Conservation (phyloP, 1,140 invertebrate genomes). For the Lucilia cuprina region DNA sequence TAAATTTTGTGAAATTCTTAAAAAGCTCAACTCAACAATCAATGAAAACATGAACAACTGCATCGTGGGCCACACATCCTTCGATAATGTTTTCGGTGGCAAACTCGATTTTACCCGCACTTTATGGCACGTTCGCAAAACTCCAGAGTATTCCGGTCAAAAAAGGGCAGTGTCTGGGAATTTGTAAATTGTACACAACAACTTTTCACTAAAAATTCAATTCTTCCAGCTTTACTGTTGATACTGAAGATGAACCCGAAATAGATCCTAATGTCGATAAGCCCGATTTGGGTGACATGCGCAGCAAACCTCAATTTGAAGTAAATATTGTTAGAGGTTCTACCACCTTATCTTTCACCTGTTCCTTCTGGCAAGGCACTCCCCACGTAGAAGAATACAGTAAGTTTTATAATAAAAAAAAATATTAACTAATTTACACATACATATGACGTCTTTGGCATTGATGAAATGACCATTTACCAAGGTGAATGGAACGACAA, state of each 20-base stretch:
- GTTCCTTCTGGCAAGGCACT: slow-evolving; percentile 76
- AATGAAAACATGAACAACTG: slow-evolving; percentile 72
- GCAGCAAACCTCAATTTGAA: slow-evolving; percentile 86
- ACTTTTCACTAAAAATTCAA: too few relatives aligned
- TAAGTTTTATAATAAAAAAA: slow-evolving; percentile 15
- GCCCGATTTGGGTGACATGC: slow-evolving; percentile 79
- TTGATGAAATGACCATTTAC: slow-evolving; percentile 86
- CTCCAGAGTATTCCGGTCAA: slow-evolving; percentile 51
- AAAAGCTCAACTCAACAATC: not conserved
- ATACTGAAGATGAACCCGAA: slow-evolving; percentile 75
- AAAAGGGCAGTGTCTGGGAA: slow-evolving; percentile 44
- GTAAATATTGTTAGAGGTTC: slow-evolving; percentile 80
- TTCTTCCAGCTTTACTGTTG: slow-evolving; percentile 69
- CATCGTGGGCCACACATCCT: slow-evolving; percentile 46
- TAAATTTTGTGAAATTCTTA: not conserved
- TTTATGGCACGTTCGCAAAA: slow-evolving; percentile 73
- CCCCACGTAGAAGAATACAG: slow-evolving; percentile 75
- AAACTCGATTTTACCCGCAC: slow-evolving; percentile 71
- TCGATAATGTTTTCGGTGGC: slow-evolving; percentile 59
- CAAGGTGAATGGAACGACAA: slow-evolving; percentile 84
- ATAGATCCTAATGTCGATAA: slow-evolving; percentile 71
- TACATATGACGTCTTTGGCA: slow-evolving; percentile 79
- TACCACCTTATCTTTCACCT: slow-evolving; percentile 81
- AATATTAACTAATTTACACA: slow-evolving; percentile 54
- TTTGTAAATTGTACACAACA: slow-evolving; percentile 57